phyloP scores from a whole-genome alignment of 2,113 vertebrate genomes.

The Oncorhynchus masou region DNA sequence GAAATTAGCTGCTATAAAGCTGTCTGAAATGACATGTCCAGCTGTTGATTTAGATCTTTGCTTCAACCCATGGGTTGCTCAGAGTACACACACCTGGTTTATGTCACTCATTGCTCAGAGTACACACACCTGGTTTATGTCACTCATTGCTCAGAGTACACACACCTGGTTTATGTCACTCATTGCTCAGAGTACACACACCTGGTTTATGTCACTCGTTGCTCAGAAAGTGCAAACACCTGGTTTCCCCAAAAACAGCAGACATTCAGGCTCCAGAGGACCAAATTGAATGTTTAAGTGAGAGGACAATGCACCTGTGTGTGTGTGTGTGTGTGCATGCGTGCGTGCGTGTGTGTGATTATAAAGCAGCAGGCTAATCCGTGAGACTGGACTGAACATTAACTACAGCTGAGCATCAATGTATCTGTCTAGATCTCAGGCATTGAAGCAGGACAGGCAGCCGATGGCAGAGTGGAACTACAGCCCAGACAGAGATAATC shows the following conservation, averaged over 20 bases:
- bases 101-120: no score
- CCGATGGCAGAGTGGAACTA: constrained; percentile 3
- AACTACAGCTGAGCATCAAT: background rate
- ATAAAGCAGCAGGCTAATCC: background rate
- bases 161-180: no score
- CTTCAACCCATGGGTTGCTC: no score
- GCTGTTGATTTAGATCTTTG: constrained; percentile 7
- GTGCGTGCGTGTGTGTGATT: background rate
- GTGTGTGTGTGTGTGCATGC: background rate
- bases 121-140: no score
- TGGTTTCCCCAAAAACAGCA: no score
- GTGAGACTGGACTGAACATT: constrained; percentile 11
- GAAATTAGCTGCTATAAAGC: constrained; percentile 22
- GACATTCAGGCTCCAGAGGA: no score
- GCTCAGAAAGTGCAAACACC: no score
- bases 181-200: no score
- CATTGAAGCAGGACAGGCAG: background rate
- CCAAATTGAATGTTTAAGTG: background rate
- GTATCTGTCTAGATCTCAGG: background rate
- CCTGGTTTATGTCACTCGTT: no score
- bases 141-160: no score
- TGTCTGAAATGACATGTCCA: constrained; percentile 10
- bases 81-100: no score
- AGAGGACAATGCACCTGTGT: background rate
- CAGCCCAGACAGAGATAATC: constrained; percentile 5